Conservation (phyloP, 1,140 invertebrate species). For the Charaxes varanes region DNA sequence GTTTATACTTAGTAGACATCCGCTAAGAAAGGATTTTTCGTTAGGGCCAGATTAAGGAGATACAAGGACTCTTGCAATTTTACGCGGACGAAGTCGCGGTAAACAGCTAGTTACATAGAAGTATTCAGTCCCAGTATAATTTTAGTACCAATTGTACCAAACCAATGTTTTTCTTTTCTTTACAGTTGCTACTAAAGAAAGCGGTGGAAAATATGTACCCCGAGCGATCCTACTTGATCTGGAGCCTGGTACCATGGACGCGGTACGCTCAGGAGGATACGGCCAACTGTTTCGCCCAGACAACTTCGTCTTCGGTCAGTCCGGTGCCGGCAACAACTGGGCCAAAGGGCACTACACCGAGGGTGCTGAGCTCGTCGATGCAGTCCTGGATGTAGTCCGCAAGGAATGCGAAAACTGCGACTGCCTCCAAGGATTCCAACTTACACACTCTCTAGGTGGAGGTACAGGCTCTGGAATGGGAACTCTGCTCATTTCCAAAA, state of each 20-base stretch:
- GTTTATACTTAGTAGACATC: too few relatives aligned
- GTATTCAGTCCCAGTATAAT: too few relatives aligned
- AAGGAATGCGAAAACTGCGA: constrained; percentile 88
- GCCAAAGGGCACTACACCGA: constrained; percentile 96
- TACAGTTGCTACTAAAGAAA: constrained; percentile 55
- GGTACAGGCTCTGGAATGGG: constrained; percentile 79
- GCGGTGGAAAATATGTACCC: constrained; percentile 78
- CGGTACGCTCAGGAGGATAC: constrained; percentile 82
- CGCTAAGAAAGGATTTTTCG: too few relatives aligned
- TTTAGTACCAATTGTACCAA: not conserved
- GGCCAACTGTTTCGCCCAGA: constrained; percentile 89
- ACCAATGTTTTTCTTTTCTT: constrained; percentile 1
- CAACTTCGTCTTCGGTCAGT: constrained; percentile 62
- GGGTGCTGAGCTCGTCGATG: constrained; percentile 84
- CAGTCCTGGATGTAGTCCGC: constrained; percentile 86
- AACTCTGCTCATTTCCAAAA: constrained; percentile 85
- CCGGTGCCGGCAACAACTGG: constrained; percentile 79
- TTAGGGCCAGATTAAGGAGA: too few relatives aligned
- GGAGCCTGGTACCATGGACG: constrained; percentile 92
- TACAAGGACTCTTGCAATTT: too few relatives aligned
- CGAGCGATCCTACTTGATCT: constrained; percentile 86
- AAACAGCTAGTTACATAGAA: too few relatives aligned
- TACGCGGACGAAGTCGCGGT: too few relatives aligned
- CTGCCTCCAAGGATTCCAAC: constrained; percentile 85
- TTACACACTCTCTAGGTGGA: constrained; percentile 84